Percentiles rank a stretch among this genome's conserved stretches.
Evolutionary conservation across 2,888 invertebrate genomes (phyloP).

Genomic region (Andrena fulva): DNA sequence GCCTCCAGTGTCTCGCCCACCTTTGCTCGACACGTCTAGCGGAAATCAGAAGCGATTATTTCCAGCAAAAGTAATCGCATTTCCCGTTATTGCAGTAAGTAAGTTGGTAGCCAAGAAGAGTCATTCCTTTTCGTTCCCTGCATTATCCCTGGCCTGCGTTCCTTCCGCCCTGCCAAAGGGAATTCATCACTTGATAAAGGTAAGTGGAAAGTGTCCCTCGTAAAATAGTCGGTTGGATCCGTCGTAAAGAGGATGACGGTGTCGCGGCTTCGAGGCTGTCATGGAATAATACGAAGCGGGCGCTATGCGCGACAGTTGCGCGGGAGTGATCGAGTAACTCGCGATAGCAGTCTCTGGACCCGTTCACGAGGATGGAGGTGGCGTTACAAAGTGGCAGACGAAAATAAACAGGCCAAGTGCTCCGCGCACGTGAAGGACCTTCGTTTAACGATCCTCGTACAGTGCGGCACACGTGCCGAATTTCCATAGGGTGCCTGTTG

Average conservation of each 20-base stretch:
- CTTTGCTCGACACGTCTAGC: neutral
- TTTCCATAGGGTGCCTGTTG: slow-evolving; percentile 57
- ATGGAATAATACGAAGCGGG: neutral
- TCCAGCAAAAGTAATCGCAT: neutral
- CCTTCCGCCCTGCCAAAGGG: neutral
- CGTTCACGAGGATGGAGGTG: neutral
- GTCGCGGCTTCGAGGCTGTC: neutral
- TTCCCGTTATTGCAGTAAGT: neutral
- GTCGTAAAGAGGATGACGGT: neutral
- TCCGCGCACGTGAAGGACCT: slow-evolving; percentile 11
- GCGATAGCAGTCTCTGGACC: neutral
- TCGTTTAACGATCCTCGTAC: slow-evolving; percentile 34
- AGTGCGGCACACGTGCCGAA: slow-evolving; percentile 37
- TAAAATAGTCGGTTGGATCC: neutral
- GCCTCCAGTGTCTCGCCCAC: neutral
- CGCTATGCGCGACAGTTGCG: neutral
- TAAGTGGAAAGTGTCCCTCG: slow-evolving; percentile 17
- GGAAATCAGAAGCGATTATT: neutral
- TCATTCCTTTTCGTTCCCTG: slow-evolving; percentile 27
- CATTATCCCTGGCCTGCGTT: slow-evolving; percentile 2
- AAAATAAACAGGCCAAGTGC: neutral
- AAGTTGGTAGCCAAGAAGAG: neutral
- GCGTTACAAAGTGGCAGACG: neutral
- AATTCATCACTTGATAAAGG: slow-evolving; percentile 38
- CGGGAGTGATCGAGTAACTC: neutral